A percentile compares a stretch with the other conserved stretches of the same genome.
Conservation (phyloP, 2,113 vertebrate species). For the Notothenia rossii region DNA sequence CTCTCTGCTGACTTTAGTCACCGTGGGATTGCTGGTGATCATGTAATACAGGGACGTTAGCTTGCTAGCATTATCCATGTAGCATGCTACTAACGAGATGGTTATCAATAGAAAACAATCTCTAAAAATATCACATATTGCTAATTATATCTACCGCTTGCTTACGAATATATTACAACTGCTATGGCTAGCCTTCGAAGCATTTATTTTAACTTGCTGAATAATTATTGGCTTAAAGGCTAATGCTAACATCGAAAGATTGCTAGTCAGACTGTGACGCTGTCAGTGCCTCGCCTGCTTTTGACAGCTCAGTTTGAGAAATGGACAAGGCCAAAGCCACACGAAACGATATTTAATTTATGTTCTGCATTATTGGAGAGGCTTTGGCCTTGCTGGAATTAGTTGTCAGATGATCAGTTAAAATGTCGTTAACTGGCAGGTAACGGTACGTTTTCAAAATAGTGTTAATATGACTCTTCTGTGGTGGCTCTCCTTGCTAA, state of each 20-base stretch:
- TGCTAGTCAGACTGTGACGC: conserved; percentile 64
- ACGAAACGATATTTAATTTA: conserved; percentile 1
- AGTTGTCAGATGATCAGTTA: too few species aligned
- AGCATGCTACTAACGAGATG: conserved; percentile 24
- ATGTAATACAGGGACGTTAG: conserved; percentile 30
- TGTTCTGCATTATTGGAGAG: neutral
- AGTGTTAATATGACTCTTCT: neutral
- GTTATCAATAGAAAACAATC: neutral
- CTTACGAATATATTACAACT: accelerated
- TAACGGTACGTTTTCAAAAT: neutral
- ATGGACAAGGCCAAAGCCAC: conserved; percentile 45
- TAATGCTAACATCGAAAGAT: conserved; percentile 48
- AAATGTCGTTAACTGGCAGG: neutral
- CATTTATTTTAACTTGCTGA: too few species aligned
- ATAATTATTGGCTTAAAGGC: conserved; percentile 4
- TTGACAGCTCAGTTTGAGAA: conserved; percentile 70
- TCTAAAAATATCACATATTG: accelerated
- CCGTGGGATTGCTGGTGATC: conserved; percentile 44
- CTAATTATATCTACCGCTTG: neutral
- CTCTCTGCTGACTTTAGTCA: conserved; percentile 30
- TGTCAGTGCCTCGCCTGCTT: conserved; percentile 68
- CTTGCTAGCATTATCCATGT: conserved; percentile 53
- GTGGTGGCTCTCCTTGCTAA: neutral
- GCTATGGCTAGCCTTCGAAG: neutral
- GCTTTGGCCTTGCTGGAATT: neutral